Percentiles rank a stretch among this genome's conserved stretches.
phyloP scores from a whole-genome alignment of 2,113 vertebrate genomes.

The Neopipo cinnamomea region DNA sequence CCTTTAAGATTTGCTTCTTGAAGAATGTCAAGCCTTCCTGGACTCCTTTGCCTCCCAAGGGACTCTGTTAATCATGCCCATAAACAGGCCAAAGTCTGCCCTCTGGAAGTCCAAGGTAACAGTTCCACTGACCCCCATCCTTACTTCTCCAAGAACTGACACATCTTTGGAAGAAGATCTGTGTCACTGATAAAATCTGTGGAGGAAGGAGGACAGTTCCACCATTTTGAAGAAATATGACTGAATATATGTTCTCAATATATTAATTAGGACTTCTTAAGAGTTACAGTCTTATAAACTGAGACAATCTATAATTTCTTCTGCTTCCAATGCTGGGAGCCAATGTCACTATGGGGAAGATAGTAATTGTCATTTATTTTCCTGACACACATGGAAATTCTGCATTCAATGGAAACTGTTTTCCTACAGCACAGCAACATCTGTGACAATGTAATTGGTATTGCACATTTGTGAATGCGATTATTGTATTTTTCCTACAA shows the following conservation, averaged over 20 bases:
- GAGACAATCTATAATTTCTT: background rate
- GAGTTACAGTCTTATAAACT: background rate
- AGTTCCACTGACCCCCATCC: background rate
- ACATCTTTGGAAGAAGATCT: background rate
- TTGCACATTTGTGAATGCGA: background rate
- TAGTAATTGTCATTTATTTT: background rate
- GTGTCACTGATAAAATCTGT: background rate
- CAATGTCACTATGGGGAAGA: background rate
- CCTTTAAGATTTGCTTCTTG: background rate
- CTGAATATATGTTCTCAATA: background rate
- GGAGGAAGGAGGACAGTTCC: background rate
- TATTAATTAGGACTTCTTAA: background rate
- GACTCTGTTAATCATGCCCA: background rate
- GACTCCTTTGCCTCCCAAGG: background rate
- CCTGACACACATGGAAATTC: background rate
- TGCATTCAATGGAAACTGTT: background rate
- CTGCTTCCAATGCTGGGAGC: background rate
- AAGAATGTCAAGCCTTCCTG: background rate
- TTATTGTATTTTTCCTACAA: background rate
- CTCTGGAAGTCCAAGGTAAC: accelerated
- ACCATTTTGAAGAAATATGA: background rate
- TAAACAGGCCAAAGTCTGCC: background rate
- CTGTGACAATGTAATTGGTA: background rate
- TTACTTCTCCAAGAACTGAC: background rate
- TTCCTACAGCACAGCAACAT: background rate